Conservation (phyloP, 2,797 vertebrate species). For the Gila robusta region DNA sequence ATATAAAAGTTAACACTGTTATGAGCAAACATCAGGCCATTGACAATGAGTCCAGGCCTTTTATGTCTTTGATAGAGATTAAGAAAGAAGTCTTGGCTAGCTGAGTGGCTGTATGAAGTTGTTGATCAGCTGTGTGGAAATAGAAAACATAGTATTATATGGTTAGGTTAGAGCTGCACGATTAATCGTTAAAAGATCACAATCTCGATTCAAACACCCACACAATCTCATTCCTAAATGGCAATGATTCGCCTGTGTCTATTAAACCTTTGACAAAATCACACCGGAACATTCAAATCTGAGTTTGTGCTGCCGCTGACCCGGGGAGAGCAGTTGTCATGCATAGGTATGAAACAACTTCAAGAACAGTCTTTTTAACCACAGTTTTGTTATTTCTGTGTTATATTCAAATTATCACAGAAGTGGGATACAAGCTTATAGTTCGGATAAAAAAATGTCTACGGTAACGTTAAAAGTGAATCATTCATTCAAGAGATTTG, state of each 20-base stretch:
- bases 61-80: neutral
- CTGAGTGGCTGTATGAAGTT: neutral
- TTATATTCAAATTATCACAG: neutral
- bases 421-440: neutral
- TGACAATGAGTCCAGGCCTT: neutral
- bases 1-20: neutral
- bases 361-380: neutral
- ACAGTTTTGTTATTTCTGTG: neutral
- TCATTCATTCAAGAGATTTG: neutral
- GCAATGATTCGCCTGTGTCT: neutral
- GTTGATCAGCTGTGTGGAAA: neutral
- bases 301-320: neutral
- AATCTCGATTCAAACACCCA: neutral
- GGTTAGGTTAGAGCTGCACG: neutral
- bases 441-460: neutral
- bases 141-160: neutral
- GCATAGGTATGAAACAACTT: neutral
- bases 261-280: neutral
- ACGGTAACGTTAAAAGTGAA: neutral
- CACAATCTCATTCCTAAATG: neutral
- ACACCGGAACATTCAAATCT: neutral
- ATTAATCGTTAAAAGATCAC: neutral
- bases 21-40: neutral
- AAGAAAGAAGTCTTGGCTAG: neutral
- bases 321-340: neutral